phyloP scores from a whole-genome alignment of 2,888 invertebrate species.

The Cataglyphis livida region DNA sequence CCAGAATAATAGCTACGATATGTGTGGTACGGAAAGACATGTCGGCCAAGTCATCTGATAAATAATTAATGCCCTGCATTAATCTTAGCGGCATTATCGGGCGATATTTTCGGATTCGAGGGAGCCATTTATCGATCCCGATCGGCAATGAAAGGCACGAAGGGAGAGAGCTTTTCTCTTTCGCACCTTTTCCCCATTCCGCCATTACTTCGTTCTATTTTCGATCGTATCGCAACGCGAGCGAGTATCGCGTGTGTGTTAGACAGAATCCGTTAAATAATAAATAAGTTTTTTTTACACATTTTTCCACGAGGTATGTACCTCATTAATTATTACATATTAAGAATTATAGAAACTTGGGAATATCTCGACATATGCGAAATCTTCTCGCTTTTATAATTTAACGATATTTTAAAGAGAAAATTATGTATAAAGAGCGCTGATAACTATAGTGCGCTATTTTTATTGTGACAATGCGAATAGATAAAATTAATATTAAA shows the following conservation, averaged over 20 bases:
- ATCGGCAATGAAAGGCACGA: neutral
- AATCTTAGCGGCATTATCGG: conserved; percentile 22
- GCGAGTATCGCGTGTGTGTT: neutral
- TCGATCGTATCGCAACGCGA: conserved; percentile 4
- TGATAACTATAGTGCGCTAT: neutral
- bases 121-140: conserved; percentile 21
- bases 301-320: neutral
- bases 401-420: neutral
- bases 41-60: conserved; percentile 65
- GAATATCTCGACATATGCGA: neutral
- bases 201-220: conserved; percentile 33
- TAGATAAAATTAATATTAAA: neutral
- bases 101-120: conserved; percentile 48
- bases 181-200: neutral
- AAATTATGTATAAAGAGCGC: neutral
- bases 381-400: neutral
- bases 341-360: neutral
- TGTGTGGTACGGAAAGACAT: conserved; percentile 82
- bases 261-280: neutral
- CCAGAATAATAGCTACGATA: conserved; percentile 84
- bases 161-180: neutral
- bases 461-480: neutral
- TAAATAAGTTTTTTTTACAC: neutral
- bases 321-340: neutral
- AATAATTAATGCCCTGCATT: conserved; percentile 48